phyloP scores from a whole-genome alignment of 2,888 invertebrate species.

The Ectropis crepuscularia region DNA sequence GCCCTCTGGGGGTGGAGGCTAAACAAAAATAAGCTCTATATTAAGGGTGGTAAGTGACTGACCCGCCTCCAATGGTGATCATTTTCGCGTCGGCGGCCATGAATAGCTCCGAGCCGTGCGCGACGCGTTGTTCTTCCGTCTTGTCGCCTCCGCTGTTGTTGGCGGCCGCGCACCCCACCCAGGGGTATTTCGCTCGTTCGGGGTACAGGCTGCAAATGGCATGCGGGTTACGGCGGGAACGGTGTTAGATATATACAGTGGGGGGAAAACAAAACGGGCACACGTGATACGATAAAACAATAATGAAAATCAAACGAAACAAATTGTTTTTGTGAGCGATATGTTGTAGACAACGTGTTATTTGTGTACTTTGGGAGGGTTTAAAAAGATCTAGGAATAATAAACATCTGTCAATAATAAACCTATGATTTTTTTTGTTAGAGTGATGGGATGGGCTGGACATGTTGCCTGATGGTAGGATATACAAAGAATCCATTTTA shows the following conservation, averaged over 20 bases:
- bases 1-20: constrained; percentile 91
- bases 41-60: constrained; percentile 55
- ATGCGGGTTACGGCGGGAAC: constrained; percentile 38
- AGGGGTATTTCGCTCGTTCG: constrained; percentile 95
- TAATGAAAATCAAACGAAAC: too few relatives aligned
- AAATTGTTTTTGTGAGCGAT: too few relatives aligned
- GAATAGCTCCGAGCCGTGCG: constrained; percentile 95
- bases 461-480: too few relatives aligned
- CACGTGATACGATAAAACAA: too few relatives aligned
- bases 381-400: too few relatives aligned
- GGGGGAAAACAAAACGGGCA: too few relatives aligned
- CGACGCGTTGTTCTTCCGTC: constrained; percentile 86
- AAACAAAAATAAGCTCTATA: constrained; percentile 42
- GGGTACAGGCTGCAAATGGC: constrained; percentile 88
- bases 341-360: too few relatives aligned
- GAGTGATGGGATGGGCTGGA: too few relatives aligned
- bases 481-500: too few relatives aligned
- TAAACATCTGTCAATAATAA: too few relatives aligned
- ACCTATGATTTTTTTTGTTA: too few relatives aligned
- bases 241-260: background rate
- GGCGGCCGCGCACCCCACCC: constrained; percentile 90
- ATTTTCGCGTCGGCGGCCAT: constrained; percentile 98
- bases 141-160: constrained; percentile 56
- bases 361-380: too few relatives aligned
- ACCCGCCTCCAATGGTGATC: constrained; percentile 99